Percentiles rank a stretch among this genome's conserved stretches.
phyloP scores from a whole-genome alignment of 2,113 vertebrate genomes.

The Hippocampus comes region DNA sequence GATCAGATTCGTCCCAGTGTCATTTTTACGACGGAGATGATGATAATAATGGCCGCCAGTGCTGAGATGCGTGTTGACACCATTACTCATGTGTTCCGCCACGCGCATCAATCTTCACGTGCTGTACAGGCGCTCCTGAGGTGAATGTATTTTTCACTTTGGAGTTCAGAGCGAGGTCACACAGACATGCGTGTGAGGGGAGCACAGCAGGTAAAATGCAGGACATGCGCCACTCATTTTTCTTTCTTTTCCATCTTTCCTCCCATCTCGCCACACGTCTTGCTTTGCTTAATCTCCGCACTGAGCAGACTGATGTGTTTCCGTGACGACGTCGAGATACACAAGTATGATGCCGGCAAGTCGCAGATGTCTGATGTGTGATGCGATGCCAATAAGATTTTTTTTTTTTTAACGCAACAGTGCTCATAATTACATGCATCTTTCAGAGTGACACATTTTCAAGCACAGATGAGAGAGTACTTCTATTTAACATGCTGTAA shows the following conservation, averaged over 20 bases:
- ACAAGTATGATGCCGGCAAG: slow-evolving; percentile 28
- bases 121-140: slow-evolving; percentile 64
- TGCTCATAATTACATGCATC: neutral
- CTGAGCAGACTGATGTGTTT: slow-evolving; percentile 19
- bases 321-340: slow-evolving; percentile 5
- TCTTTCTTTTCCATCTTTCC: slow-evolving; percentile 24
- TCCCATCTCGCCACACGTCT: slow-evolving; percentile 2
- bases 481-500: slow-evolving; percentile 19
- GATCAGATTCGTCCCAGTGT: slow-evolving; percentile 62
- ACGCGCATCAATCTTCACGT: slow-evolving; percentile 71
- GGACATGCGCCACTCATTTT: slow-evolving; percentile 41
- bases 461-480: neutral
- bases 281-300: slow-evolving; percentile 19
- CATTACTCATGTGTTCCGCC: slow-evolving; percentile 71
- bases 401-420: neutral
- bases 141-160: slow-evolving; percentile 73
- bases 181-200: slow-evolving; percentile 42
- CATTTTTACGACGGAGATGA: slow-evolving; percentile 63
- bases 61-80: slow-evolving; percentile 69
- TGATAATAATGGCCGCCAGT: slow-evolving; percentile 64
- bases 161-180: slow-evolving; percentile 70
- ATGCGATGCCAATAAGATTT: slow-evolving; percentile 1
- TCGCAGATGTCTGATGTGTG: slow-evolving; percentile 16
- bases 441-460: neutral
- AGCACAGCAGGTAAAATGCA: slow-evolving; percentile 61